Percentiles rank a stretch among this genome's conserved stretches.
Conservation (phyloP, 2,888 invertebrate genomes). For the Chydorus sphaericus region DNA sequence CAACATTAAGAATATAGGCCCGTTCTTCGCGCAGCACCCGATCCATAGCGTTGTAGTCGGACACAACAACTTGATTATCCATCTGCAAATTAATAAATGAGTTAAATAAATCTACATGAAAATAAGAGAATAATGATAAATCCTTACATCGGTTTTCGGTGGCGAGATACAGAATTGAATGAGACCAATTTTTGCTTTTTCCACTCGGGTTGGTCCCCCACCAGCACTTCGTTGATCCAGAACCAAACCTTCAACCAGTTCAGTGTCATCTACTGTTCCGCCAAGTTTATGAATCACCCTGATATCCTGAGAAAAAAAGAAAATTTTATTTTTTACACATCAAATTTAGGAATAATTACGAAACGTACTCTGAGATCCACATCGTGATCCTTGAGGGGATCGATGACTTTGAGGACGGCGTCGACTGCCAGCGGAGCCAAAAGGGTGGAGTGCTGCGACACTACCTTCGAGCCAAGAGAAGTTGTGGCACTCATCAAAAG, state of each 20-base stretch:
- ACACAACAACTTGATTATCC: conserved; percentile 83
- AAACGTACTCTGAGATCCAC: conserved; percentile 60
- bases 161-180: conserved; percentile 99
- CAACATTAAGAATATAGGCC: conserved; percentile 91
- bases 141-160: conserved; percentile 93
- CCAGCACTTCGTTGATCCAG: conserved; percentile 80
- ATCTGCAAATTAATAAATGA: conserved; percentile 40
- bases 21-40: conserved; percentile 94
- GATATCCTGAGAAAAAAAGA: conserved; percentile 59
- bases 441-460: conserved; percentile 90
- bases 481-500: conserved; percentile 92
- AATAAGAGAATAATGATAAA: too few species aligned
- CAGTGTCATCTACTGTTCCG: conserved; percentile 94
- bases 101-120: neutral
- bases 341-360: neutral
- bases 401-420: conserved; percentile 76
- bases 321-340: neutral
- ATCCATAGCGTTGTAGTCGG: conserved; percentile 99
- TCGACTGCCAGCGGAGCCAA: conserved; percentile 95
- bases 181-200: conserved; percentile 95
- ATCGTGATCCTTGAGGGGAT: conserved; percentile 51
- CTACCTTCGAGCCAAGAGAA: conserved; percentile 95
- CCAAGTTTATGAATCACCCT: conserved; percentile 94
- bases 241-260: conserved; percentile 86
- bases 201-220: conserved; percentile 82